Conservation (phyloP, 2,113 vertebrate genomes). For the Podarcis muralis region DNA sequence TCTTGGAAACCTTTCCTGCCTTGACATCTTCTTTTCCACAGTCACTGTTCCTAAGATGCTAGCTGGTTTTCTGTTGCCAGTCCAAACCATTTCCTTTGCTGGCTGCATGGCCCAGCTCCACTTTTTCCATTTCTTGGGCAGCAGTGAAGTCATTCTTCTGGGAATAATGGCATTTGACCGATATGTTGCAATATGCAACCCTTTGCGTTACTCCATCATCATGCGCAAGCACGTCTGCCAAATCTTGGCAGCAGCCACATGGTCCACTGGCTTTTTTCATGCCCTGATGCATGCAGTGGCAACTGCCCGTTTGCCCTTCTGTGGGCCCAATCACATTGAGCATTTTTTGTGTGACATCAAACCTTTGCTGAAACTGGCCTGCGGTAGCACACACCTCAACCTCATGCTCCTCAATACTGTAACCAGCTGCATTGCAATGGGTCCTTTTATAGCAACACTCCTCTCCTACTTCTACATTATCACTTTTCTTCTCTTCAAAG, state of each 20-base stretch:
- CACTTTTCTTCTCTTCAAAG: slow-evolving; percentile 27
- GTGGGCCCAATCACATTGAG: slow-evolving; percentile 24
- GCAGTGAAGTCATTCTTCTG: neutral
- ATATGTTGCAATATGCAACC: slow-evolving; percentile 47
- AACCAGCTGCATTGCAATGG: slow-evolving; percentile 22
- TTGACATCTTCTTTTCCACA: slow-evolving; percentile 51
- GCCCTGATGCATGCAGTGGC: slow-evolving; percentile 28
- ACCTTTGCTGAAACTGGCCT: slow-evolving; percentile 42
- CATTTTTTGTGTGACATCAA: slow-evolving; percentile 58
- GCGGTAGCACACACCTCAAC: slow-evolving; percentile 37
- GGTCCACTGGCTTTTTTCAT: slow-evolving; percentile 37
- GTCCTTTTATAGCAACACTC: slow-evolving; percentile 31
- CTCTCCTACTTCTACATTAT: slow-evolving; percentile 50
- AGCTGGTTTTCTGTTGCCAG: slow-evolving; percentile 39
- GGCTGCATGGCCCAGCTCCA: slow-evolving; percentile 54
- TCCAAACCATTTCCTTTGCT: slow-evolving; percentile 39
- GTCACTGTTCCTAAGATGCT: slow-evolving; percentile 51
- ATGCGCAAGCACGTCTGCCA: slow-evolving; percentile 45
- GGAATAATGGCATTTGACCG: slow-evolving; percentile 47
- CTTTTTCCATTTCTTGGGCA: slow-evolving; percentile 50
- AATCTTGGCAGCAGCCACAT: slow-evolving; percentile 46
- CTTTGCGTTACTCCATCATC: slow-evolving; percentile 27
- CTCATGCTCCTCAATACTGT: slow-evolving; percentile 29
- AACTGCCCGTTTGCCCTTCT: slow-evolving; percentile 28
- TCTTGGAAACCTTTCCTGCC: slow-evolving; percentile 49